phyloP scores from a whole-genome alignment of 2,113 vertebrate species.

The Apodemus speciosus region DNA sequence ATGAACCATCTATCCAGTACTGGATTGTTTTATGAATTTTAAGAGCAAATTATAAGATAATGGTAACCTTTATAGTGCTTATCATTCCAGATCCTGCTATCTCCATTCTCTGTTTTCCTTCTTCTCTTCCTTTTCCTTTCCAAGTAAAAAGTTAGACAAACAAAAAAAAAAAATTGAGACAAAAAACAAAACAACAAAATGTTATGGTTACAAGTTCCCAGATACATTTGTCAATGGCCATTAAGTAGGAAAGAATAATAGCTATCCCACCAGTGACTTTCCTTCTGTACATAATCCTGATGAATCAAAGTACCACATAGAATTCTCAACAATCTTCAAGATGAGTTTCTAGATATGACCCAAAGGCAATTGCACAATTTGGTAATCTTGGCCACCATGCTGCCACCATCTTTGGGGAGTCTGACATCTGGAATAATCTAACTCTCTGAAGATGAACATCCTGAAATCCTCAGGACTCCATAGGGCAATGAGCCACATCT shows the following conservation, averaged over 20 bases:
- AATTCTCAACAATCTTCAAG: not conserved
- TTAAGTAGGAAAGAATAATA: not conserved
- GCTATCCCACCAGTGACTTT: not conserved
- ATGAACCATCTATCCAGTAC: not conserved
- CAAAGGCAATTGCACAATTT: not conserved
- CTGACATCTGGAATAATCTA: not conserved
- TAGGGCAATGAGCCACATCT: not conserved
- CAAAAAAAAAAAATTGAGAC: not conserved
- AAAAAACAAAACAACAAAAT: not conserved
- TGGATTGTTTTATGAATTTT: not conserved
- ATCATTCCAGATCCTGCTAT: not conserved
- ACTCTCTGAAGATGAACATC: not conserved
- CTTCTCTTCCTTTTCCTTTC: not conserved
- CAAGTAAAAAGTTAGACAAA: not conserved
- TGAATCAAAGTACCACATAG: not conserved
- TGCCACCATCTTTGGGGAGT: not conserved
- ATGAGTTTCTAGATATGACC: not conserved
- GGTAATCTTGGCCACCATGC: not conserved
- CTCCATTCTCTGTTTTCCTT: not conserved
- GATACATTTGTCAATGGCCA: not conserved
- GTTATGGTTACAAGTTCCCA: not conserved
- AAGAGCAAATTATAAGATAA: not conserved
- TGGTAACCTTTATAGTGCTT: not conserved
- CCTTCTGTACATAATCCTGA: not conserved
- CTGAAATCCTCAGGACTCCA: not conserved